Base-by-base conservation (phyloP, 2,888 invertebrate species). In the Agapetus fuscipes region DNA sequence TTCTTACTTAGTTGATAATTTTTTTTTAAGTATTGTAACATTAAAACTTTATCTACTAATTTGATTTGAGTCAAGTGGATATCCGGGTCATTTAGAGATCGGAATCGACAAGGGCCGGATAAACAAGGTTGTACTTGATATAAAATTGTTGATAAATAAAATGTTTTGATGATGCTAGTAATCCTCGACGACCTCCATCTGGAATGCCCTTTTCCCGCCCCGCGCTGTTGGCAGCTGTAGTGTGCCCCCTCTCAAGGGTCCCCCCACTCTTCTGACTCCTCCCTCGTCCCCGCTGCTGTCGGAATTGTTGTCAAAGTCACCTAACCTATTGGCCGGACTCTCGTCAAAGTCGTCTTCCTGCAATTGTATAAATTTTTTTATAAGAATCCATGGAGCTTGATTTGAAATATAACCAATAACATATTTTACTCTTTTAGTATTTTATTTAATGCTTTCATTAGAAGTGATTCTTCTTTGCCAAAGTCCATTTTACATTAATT, bases 161-260 rank as follows among this genome's bases (percentile, higher is more conserved):
- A n/a, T n/a, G n/a, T 12, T 4, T 12, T n/a, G 4, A 4, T 12
- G n/a, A 4, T n/a, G 11, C 28, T 12, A 45, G 17, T 47, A 47
- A 31, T 48, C 47, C 27, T 48, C 40, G 17, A 48, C 30, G 12
- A 48, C 45, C 36, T 48, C 47, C 42, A 48, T 48, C 25, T 45
- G 42, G 36, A 48, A 48, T 27, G 45, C 37, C 27, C 41, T 39
- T 12, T 39, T 39, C 14, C 17, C 37, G 26, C 26, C 28, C 27
- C n/a, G 14, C 12, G 15, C 16, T n/a, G 26, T 10, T 15, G 20
- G 17, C 11, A 30, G 36, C 13, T 40, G 41, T 10, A 29, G 20
- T n/a, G 30, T 12, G 12, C 41, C 38, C 16, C 36, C 39, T 5
- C 41, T 16, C 11, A 39, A 39, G 9, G 34, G 30, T 10, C 35